A percentile compares a stretch with the other conserved stretches of the same genome.
Evolutionary conservation across 2,113 vertebrate genomes (phyloP).

Genomic region (Conger conger): DNA sequence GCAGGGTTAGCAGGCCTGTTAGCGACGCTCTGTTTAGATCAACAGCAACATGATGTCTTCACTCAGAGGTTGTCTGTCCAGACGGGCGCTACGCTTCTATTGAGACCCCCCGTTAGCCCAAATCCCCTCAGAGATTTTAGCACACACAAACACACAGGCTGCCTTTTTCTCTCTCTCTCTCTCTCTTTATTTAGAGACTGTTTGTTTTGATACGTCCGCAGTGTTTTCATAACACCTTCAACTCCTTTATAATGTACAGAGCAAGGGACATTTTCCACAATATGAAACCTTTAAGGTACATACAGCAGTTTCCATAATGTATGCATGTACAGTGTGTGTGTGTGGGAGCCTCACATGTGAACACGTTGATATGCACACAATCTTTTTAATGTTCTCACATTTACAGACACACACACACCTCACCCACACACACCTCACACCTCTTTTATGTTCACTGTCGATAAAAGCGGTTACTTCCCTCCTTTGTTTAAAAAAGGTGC

Average conservation of each 20-base stretch:
- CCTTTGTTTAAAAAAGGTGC: not conserved
- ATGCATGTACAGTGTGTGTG: too few relatives aligned
- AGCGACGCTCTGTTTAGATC: not conserved
- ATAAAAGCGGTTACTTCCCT: slow-evolving; percentile 15
- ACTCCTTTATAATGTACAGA: too few relatives aligned
- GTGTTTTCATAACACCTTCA: too few relatives aligned
- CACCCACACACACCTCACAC: not conserved
- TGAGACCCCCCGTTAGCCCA: not conserved
- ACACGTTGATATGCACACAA: not conserved
- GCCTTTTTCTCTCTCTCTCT: not conserved
- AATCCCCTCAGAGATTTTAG: not conserved
- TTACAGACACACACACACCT: not conserved
- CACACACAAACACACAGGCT: too few relatives aligned
- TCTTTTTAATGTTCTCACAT: too few relatives aligned
- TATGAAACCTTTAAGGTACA: too few relatives aligned
- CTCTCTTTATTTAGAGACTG: not conserved
- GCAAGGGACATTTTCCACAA: too few relatives aligned
- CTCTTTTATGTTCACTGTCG: not conserved
- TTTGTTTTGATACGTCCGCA: too few relatives aligned
- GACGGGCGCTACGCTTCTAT: not conserved
- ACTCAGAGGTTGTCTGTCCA: not conserved
- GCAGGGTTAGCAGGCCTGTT: not conserved
- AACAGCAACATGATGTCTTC: not conserved
- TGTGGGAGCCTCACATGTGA: slow-evolving; percentile 18
- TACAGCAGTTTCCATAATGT: too few relatives aligned